Conservation (phyloP, 2,113 vertebrate species). For the Rutilus rutilus region DNA sequence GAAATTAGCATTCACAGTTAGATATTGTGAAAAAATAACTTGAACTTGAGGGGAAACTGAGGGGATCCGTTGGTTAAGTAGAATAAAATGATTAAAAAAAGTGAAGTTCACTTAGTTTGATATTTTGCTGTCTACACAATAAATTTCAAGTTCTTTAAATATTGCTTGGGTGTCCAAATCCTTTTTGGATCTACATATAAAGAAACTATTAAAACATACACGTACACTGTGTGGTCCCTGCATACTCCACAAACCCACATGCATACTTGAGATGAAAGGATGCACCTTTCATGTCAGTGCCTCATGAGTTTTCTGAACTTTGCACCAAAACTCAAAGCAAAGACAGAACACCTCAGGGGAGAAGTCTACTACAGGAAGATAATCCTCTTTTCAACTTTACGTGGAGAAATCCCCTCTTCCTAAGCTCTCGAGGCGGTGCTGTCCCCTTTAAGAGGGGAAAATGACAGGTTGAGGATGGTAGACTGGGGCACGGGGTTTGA, state of each 20-base stretch:
- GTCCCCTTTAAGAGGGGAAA: constrained; percentile 27
- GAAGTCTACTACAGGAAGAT: not conserved
- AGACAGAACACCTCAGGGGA: not conserved
- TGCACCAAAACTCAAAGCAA: constrained; percentile 7
- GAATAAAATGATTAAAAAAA: not conserved
- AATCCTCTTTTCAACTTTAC: constrained; percentile 23
- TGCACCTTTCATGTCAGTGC: not conserved
- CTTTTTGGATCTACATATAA: not conserved
- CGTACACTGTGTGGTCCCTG: not conserved
- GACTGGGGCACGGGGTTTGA: not conserved
- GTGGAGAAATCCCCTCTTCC: constrained; percentile 34
- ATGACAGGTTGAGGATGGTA: constrained; percentile 7
- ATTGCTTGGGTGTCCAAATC: too few relatives aligned
- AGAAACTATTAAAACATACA: not conserved
- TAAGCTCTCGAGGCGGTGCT: constrained; percentile 19
- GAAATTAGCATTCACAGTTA: not conserved
- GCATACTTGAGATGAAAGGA: not conserved
- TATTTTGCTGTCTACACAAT: not conserved
- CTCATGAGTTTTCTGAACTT: not conserved
- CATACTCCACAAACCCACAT: constrained; percentile 11
- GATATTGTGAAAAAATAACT: not conserved
- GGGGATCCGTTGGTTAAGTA: not conserved
- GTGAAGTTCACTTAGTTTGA: too few relatives aligned
- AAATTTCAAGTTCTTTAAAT: not conserved
- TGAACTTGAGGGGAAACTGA: not conserved